Base-by-base conservation (phyloP, 1,140 invertebrate genomes). In the Micrasema minimum region DNA sequence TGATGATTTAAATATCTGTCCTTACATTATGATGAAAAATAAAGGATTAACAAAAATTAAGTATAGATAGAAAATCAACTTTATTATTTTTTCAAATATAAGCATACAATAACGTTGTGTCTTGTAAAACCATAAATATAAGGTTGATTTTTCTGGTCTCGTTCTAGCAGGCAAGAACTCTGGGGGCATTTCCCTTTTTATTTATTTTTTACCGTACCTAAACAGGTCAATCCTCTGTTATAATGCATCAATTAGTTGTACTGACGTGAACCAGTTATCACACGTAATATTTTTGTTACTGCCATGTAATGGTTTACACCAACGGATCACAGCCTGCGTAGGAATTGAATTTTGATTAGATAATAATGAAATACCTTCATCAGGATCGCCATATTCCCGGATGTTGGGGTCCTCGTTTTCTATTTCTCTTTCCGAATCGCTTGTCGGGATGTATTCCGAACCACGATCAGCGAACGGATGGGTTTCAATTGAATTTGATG, bases 1-100 rank as follows among this genome's bases (percentile, higher is more conserved):
- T 46, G 7, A 46, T 46, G 43, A 9, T 46, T 46, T 46, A 46
- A 46, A 46, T 46, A 46, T 46, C 43, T 46, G 43, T 46, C 43
- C 14, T 46, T 46, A 14, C 43, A 46, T 46, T 46, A 46, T 7
- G 43, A 46, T 46, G 43, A 10, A 10, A 14, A 46, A 46, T 46
- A 14, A 46, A 46, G 43, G 7, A n/a, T 46, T 46, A 38, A 38
- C 37, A 38, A 38, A 38, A 38, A 38, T 11, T 38, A 38, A 6
- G 37, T 38, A 10, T 46, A 46, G n/a, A 14, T 9, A 46, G 43
- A 46, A 46, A 46, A 46, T 46, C 7, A 14, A 46, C 7, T 46
- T 14, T 46, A 46, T 46, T 46, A 46, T 9, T 9, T 46, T 46
- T 46, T 10, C 14, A 46, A 46, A 46, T 46, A 46, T 46, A 46